Conservation (phyloP, 2,888 invertebrate species). For the Noctua janthe region DNA sequence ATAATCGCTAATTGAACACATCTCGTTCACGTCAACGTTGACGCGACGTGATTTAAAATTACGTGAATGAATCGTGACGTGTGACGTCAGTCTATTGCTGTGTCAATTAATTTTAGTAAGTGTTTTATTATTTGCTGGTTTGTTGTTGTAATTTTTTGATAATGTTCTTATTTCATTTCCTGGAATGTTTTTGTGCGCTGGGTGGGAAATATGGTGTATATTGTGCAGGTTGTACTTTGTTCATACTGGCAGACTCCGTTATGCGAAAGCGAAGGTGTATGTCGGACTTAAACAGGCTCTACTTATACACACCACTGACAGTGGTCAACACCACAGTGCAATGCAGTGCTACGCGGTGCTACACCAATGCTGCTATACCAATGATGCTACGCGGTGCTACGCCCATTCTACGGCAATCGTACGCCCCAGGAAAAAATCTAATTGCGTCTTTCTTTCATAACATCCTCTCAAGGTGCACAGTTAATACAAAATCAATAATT, state of each 20-base stretch:
- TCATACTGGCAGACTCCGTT: not conserved
- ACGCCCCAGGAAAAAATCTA: not conserved
- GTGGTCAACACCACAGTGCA: not conserved
- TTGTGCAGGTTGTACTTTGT: not conserved
- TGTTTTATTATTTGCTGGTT: slow-evolving; percentile 34
- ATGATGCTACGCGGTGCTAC: not conserved
- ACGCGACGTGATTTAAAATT: slow-evolving; percentile 61
- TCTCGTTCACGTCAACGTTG: slow-evolving; percentile 54
- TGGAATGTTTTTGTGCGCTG: not conserved
- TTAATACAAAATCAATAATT: not conserved
- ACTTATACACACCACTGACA: not conserved
- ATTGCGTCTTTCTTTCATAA: not conserved
- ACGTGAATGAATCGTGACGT: slow-evolving; percentile 44
- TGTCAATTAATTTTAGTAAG: slow-evolving; percentile 44
- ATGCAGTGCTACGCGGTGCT: not conserved
- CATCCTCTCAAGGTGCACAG: not conserved
- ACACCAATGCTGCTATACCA: not conserved
- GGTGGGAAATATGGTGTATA: not conserved
- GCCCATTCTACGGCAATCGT: not conserved
- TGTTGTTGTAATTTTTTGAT: not conserved
- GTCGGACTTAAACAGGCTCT: not conserved
- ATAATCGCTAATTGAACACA: slow-evolving; percentile 69
- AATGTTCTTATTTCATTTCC: not conserved
- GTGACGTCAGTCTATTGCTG: slow-evolving; percentile 38
- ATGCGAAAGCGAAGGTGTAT: not conserved